Percentiles rank a stretch among this genome's conserved stretches.
Evolutionary conservation across 2,797 vertebrate genomes (phyloP).

Genomic region (Cetoscarus ocellatus): DNA sequence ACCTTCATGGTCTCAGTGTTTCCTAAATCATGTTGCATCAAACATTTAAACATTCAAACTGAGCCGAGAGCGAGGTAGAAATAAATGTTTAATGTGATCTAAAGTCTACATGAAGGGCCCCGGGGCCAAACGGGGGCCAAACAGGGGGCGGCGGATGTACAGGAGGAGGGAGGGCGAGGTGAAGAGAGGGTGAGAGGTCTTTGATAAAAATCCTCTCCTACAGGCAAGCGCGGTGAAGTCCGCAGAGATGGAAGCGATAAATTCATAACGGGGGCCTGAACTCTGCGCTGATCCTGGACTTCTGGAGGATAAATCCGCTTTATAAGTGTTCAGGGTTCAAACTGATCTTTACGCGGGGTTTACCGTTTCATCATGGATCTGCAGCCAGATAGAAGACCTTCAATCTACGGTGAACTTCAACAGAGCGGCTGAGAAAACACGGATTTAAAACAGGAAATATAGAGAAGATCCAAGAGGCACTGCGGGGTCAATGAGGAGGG

Average conservation of each 20-base stretch:
- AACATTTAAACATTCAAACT: background rate
- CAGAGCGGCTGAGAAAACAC: background rate
- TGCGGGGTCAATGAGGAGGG: background rate
- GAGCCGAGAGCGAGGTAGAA: background rate
- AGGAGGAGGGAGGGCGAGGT: background rate
- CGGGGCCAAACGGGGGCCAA: background rate
- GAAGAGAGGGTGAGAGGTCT: slow-evolving; percentile 8
- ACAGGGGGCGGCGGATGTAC: background rate
- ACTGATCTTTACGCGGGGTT: background rate
- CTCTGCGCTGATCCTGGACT: slow-evolving; percentile 11
- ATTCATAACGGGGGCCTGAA: background rate
- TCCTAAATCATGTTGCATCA: background rate
- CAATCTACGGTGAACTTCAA: background rate
- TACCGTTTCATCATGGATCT: background rate
- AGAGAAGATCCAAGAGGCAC: background rate
- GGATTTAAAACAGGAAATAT: background rate
- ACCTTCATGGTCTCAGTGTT: background rate
- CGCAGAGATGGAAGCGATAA: background rate
- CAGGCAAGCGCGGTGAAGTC: background rate
- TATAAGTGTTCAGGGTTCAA: background rate
- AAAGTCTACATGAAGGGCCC: background rate
- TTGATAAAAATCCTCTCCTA: slow-evolving; percentile 10
- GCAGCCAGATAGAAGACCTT: background rate
- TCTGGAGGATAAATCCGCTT: slow-evolving; percentile 18
- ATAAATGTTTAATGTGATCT: background rate